phyloP scores from a whole-genome alignment of 2,113 vertebrate species.

The Hypocryptadius cinnamomeus region DNA sequence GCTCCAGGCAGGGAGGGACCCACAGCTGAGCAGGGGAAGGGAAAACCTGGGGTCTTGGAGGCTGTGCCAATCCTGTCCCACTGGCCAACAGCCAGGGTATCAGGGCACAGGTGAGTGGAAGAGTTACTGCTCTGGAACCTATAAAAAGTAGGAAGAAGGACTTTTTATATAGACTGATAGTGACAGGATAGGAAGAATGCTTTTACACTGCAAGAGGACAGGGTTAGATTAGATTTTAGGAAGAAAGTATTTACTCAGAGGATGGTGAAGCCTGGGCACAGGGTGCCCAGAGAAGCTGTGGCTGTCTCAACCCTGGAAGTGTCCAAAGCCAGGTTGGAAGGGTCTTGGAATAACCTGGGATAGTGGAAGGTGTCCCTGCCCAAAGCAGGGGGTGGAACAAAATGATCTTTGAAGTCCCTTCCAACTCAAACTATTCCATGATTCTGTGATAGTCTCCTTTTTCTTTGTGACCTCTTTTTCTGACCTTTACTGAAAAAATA shows the following conservation, averaged over 20 bases:
- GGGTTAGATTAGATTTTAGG: background rate
- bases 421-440: background rate
- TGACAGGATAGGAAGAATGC: background rate
- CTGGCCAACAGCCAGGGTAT: background rate
- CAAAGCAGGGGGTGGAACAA: background rate
- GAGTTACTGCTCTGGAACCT: background rate
- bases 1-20: background rate
- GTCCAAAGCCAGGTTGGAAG: background rate
- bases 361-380: background rate
- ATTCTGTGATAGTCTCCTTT: background rate
- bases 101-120: background rate
- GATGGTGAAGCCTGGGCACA: background rate
- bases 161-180: background rate
- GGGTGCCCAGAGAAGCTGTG: background rate
- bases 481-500: background rate
- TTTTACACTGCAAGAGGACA: background rate
- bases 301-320: background rate
- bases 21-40: background rate
- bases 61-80: background rate
- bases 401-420: background rate
- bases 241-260: background rate
- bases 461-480: background rate
- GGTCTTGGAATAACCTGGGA: background rate
- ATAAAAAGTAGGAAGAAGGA: background rate
- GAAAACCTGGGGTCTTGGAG: background rate